Base-by-base conservation (phyloP, 2,113 vertebrate genomes). In the Scomber scombrus region DNA sequence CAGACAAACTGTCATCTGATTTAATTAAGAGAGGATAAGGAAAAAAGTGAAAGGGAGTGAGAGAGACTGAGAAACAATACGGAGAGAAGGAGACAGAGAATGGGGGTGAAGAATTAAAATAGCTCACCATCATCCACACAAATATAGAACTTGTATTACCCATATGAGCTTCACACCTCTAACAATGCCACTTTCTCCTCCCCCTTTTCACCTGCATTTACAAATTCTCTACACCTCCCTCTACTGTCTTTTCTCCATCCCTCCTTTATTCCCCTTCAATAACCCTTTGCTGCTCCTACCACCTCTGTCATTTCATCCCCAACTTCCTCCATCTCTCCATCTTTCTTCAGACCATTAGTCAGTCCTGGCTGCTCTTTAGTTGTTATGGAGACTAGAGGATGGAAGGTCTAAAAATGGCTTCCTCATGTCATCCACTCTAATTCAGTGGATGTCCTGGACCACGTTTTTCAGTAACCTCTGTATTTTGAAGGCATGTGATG, bases 1-100 rank as follows among this genome's bases (percentile, higher is more conserved):
- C 70, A 74, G 76, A 86, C 66, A 14, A 76, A 57, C 68, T 57
- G 68, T 85, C 75, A 84, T 85, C 69, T 80, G 77, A 83, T 90
- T 91, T 91, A 92, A 94, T 94, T 89, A 93, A 87, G 71, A 88
- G 58, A 78, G 57, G 21, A 67, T 31, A 66, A 63, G 55, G 52
- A 26, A 11, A 12, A 19, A 40, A 75, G 26, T 58, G 46, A 58
- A 18, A 50, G 60, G 52, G 56, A 54, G n/a, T 40, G 55, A 11
- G 69, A 56, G 29, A 18, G 34, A 78, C 19, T 12, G 70, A 70
- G 57, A 66, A 46, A 70, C 34, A 40, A 40, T 40, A 40, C 34
- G 9, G 34, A 40, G 9, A 34, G 31, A 34, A 40, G 34, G 34
- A 40, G 34, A 40, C 34, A 47, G 34, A 18, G 68, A 60, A 14